Evolutionary conservation across 2,113 vertebrate species (phyloP), one percentile per base, ranked within the genome.

Genomic region (Psophia crepitans): DNA sequence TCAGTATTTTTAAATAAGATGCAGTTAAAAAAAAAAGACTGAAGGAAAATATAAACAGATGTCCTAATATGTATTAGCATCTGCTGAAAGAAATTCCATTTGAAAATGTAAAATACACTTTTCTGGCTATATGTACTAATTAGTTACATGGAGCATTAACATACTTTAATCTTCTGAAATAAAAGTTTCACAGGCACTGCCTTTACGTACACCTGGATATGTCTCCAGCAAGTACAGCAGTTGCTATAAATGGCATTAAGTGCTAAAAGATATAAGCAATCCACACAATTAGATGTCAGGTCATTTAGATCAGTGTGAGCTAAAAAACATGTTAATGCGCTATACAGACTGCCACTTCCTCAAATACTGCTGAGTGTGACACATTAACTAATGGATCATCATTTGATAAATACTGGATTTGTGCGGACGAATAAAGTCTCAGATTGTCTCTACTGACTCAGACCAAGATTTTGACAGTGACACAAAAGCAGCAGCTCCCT

Each of bases 31-130:
- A 56, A n/a, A n/a, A 83, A 90, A 68, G 78, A 79, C 53, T 66
- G 75, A 85, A 96, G 75, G 43, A 96, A 97, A 96, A 96, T 92
- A 94, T 93, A 97, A 97, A 93, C 92, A 97, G 90, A 89, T 96
- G 91, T 90, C 87, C 92, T 96, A 95, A 95, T 96, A 97, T 84
- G 90, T 97, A 97, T 96, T 95, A 96, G 95, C 90, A 96, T 92
- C 95, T 96, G 94, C 66, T 95, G 83, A 95, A 89, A 91, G 92
- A 91, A 90, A 92, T 87, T 92, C 65, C 82, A 91, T 65, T 93
- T 83, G 92, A 71, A 94, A 92, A 81, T 57, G 80, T 95, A 92
- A 93, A 95, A 93, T 83, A 78, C 61, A 74, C 63, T 93, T 79
- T 73, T 89, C 81, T 92, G 69, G 70, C 87, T 95, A 19, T 76